Conservation (phyloP, 2,113 vertebrate genomes). For the Etheostoma spectabile region DNA sequence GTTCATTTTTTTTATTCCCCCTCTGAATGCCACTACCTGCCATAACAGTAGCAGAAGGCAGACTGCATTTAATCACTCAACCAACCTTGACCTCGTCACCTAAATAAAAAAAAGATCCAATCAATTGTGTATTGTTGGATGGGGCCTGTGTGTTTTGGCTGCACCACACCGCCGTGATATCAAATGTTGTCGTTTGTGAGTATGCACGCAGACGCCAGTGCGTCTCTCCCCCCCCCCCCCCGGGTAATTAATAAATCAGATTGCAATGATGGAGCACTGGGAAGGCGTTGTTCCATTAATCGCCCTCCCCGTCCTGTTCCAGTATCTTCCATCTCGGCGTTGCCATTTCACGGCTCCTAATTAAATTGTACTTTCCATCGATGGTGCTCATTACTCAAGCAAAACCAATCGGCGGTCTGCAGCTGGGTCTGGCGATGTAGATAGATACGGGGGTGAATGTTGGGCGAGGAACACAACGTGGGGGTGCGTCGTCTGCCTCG, state of each 20-base stretch:
- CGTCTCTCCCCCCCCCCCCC: conserved; percentile 39
- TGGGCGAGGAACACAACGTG: conserved; percentile 51
- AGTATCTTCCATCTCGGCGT: conserved; percentile 71
- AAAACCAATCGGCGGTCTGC: conserved; percentile 73
- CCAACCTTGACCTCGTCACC: conserved; percentile 24
- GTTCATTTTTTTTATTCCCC: conserved; percentile 36
- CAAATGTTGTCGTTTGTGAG: conserved; percentile 18
- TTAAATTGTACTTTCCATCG: conserved; percentile 79
- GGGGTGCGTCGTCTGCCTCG: conserved; percentile 23
- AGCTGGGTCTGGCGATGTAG: conserved; percentile 64
- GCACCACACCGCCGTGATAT: conserved; percentile 18
- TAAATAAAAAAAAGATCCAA: conserved; percentile 22
- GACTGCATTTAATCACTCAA: conserved; percentile 19
- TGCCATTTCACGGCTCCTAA: conserved; percentile 60
- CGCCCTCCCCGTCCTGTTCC: conserved; percentile 48
- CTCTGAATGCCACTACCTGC: conserved; percentile 39
- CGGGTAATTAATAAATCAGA: conserved; percentile 81
- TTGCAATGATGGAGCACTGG: conserved; percentile 69
- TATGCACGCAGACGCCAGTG: background rate
- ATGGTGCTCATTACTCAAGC: conserved; percentile 78
- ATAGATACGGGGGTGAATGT: conserved; percentile 64
- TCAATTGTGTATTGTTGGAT: conserved; percentile 4
- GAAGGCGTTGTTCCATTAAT: conserved; percentile 73
- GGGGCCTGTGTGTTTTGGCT: background rate
- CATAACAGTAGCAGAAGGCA: conserved; percentile 1